Evolutionary conservation across 2,888 invertebrate species (phyloP).

Genomic region (Pantelozetes paolii): DNA sequence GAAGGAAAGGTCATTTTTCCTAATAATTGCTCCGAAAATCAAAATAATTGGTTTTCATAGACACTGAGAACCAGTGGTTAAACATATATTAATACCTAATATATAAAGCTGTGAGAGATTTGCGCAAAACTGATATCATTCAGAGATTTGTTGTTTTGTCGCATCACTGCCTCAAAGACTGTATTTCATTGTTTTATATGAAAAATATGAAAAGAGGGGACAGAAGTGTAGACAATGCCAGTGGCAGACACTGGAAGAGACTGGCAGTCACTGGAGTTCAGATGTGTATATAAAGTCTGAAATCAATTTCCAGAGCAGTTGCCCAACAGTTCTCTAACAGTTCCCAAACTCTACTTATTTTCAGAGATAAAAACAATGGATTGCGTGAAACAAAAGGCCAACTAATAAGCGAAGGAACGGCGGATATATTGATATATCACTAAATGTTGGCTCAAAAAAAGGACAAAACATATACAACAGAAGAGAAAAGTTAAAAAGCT

Average conservation of each 20-base stretch:
- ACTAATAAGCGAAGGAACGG: constrained; percentile 14
- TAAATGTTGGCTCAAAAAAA: background rate
- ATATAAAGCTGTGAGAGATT: background rate
- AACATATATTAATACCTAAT: constrained; percentile 10
- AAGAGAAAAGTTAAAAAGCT: background rate
- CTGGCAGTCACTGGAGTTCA: background rate
- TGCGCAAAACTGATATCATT: constrained; percentile 20
- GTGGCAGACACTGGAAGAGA: constrained; percentile 10
- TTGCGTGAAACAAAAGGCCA: constrained; percentile 8
- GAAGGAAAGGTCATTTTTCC: background rate
- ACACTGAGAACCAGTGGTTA: background rate
- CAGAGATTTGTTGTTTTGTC: constrained; percentile 24
- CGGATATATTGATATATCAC: constrained; percentile 20
- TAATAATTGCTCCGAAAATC: background rate
- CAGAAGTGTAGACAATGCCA: constrained; percentile 4
- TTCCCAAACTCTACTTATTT: constrained; percentile 10
- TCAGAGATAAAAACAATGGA: constrained; percentile 15
- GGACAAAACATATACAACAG: background rate
- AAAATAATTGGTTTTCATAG: background rate
- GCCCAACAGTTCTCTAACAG: no score
- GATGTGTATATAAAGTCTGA: constrained; percentile 8
- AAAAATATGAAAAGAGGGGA: constrained; percentile 15
- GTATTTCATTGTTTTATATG: constrained; percentile 31
- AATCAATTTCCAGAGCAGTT: constrained; percentile 21
- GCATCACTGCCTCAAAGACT: constrained; percentile 10